Conservation (phyloP, 2,888 invertebrate genomes). For the Zhuqinia jingwanae region DNA sequence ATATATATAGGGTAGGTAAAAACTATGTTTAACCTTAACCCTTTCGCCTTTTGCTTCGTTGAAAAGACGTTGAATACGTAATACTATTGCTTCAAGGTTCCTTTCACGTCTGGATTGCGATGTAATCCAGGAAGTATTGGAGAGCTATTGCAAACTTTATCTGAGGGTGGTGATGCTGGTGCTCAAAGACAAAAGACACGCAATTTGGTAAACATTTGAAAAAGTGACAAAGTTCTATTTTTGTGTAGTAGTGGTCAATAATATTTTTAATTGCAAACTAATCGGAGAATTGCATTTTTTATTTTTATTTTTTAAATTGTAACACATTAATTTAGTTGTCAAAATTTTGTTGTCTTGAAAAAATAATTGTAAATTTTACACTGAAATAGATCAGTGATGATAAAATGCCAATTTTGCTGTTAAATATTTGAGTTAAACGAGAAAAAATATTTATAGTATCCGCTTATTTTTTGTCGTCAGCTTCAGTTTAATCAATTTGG, state of each 20-base stretch:
- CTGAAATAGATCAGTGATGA: too few relatives aligned
- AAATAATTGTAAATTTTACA: too few relatives aligned
- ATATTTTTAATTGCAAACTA: conserved; percentile 42
- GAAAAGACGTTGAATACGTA: not conserved
- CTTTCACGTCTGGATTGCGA: conserved; percentile 71
- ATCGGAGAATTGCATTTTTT: not conserved
- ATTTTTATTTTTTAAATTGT: not conserved
- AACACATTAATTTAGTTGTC: conserved; percentile 7
- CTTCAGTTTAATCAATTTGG: too few relatives aligned
- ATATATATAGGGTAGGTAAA: not conserved
- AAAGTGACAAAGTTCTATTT: not conserved
- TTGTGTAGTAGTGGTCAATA: not conserved
- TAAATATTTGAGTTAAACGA: too few relatives aligned
- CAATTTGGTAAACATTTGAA: conserved; percentile 71
- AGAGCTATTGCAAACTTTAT: conserved; percentile 73
- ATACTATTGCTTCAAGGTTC: conserved; percentile 62
- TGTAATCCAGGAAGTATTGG: conserved; percentile 76
- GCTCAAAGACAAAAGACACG: conserved; percentile 68
- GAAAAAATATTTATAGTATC: too few relatives aligned
- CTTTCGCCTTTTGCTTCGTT: not conserved
- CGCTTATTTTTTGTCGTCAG: too few relatives aligned
- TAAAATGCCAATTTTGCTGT: too few relatives aligned
- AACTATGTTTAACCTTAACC: not conserved
- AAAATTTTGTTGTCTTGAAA: too few relatives aligned
- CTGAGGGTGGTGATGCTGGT: conserved; percentile 65